Evolutionary conservation across 2,888 invertebrate genomes (phyloP), one percentile per base, ranked within the genome.

Genomic region (Epirrhoe tristata): DNA sequence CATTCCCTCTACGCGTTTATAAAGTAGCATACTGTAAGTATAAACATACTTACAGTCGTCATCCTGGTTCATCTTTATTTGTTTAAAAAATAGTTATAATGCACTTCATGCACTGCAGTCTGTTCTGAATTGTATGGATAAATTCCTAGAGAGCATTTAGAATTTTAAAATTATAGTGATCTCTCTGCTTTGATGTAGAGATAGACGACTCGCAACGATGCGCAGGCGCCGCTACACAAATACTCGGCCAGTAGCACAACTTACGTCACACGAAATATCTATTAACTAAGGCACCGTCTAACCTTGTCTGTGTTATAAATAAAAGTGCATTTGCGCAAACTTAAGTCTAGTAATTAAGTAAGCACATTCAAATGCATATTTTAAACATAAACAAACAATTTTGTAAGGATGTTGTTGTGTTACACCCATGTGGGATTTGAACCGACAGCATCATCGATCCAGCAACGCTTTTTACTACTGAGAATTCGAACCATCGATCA

Each of bases 291-390:
- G 34, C 48, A 61, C 58, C 54, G 53, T 31, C 51, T 67, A 67
- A 65, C 69, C 63, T 69, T 66, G 58, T 59, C 16, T 39, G 55
- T 62, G 59, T 51, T 48, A 12, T 43, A 43, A 43, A 43, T 63
- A 58, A 64, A 64, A 57, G 59, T 60, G 36, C 62, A 65, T 62
- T 67, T 66, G 52, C 65, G 67, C 54, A 70, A 63, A 67, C 58
- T 16, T 61, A 61, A 55, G 39, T 43, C 12, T 43, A 43, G 12
- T 5, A 43, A 12, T 43, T 43, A 12, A 12, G 39, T 43, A 43
- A 43, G 39, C 39, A 12, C 39, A 43, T 43, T 12, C 12, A 12
- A 43, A 43, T 12, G 39, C 39, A 43, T 43, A 12, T 34, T 34
- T 43, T 24, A 24, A 24, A 24, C 39, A 10, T 12, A 12, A 12